These are phyloP conservation scores for Bombus confusus DNA, from an alignment of 1,140 invertebrate species.

Conservation along the genomic window DNA sequence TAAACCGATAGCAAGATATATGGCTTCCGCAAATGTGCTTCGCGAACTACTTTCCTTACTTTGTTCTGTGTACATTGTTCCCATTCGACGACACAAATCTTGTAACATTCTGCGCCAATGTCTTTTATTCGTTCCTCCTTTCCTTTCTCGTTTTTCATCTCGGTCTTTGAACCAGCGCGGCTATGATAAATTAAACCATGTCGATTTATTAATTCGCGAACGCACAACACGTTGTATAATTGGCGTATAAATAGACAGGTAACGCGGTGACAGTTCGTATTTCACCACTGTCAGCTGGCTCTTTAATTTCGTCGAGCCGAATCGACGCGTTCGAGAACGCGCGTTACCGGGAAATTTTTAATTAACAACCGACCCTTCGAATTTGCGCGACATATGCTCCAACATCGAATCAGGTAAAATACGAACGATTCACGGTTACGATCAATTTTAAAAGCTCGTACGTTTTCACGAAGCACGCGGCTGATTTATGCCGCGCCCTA, in stretches of 20 bases:
- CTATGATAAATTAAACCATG: not conserved
- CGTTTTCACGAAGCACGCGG: slow-evolving; percentile 61
- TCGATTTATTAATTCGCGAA: slow-evolving; percentile 25
- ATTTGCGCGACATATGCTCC: not conserved
- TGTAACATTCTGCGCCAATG: slow-evolving; percentile 28
- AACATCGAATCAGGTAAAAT: not conserved
- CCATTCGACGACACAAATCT: slow-evolving; percentile 45
- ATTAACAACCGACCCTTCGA: slow-evolving; percentile 18
- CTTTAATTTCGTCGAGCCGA: slow-evolving; percentile 23
- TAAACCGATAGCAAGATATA: slow-evolving; percentile 65
- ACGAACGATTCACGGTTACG: slow-evolving; percentile 45
- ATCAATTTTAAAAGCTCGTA: slow-evolving; percentile 69
- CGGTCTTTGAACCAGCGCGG: too few species aligned
- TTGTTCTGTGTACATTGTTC: slow-evolving; percentile 19
- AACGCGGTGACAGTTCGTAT: not conserved
- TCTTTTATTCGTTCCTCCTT: not conserved
- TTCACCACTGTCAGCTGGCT: not conserved
- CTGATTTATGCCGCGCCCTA: slow-evolving; percentile 71
- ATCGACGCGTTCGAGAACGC: not conserved
- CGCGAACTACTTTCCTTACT: slow-evolving; percentile 55
- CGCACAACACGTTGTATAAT: not conserved
- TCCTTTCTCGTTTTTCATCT: not conserved
- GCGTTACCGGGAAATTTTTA: slow-evolving; percentile 16
- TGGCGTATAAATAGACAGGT: not conserved
- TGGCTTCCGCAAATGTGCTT: slow-evolving; percentile 42